Evolutionary conservation across 2,113 vertebrate species (phyloP).

Genomic region (Pholis gunnellus): DNA sequence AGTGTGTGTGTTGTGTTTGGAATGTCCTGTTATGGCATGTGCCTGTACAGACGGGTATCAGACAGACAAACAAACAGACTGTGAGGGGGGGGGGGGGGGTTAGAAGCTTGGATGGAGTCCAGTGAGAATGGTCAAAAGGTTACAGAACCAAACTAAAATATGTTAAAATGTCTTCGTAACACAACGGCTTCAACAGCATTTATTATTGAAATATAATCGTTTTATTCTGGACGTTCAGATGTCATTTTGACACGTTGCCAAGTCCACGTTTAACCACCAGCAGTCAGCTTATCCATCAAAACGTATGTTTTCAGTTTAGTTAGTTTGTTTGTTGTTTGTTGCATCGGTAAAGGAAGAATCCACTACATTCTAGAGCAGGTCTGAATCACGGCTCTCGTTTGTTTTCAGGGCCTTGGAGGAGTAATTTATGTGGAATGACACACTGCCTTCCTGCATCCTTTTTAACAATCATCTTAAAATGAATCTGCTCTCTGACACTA

Average conservation of each 20-base stretch:
- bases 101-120: constrained; percentile 14
- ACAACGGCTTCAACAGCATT: not conserved
- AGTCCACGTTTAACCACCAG: not conserved
- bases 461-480: not conserved
- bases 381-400: no score
- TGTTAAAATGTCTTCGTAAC: not conserved
- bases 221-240: not conserved
- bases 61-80: constrained; percentile 73
- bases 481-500: not conserved
- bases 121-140: constrained; percentile 2
- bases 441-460: not conserved
- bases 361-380: no score
- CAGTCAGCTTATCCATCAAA: not conserved
- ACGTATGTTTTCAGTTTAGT: not conserved
- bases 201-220: not conserved
- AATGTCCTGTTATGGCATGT: constrained; percentile 80
- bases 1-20: constrained; percentile 70
- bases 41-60: constrained; percentile 67
- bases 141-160: not conserved
- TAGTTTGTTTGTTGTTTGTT: not conserved
- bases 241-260: not conserved
- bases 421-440: not conserved
- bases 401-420: no score
- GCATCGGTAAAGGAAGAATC: no score
- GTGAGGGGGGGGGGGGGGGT: constrained; percentile 23